A percentile compares a stretch with the other conserved stretches of the same genome.
Conservation (phyloP, 2,888 invertebrate genomes). For the Agonopterix subpropinquella region DNA sequence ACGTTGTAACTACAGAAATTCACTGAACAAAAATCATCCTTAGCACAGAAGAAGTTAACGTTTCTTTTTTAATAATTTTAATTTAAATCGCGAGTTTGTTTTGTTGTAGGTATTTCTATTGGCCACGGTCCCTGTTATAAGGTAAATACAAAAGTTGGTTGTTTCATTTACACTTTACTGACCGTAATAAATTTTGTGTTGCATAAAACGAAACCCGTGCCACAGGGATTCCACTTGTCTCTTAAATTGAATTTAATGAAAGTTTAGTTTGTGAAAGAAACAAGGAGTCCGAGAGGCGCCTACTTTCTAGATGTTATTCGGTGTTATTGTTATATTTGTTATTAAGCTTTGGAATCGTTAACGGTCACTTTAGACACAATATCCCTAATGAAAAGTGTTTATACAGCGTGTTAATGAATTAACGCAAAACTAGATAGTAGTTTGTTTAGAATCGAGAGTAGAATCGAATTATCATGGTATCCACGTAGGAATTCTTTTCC, state of each 20-base stretch:
- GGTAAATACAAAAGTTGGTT: constrained; percentile 46
- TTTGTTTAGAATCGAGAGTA: no score
- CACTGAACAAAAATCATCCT: constrained; percentile 9
- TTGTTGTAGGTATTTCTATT: constrained; percentile 53
- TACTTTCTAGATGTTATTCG: constrained; percentile 5
- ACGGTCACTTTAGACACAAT: no score
- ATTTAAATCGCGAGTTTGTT: constrained; percentile 10
- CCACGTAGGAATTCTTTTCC: no score
- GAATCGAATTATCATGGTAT: no score
- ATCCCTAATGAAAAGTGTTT: no score
- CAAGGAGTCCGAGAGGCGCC: constrained; percentile 25
- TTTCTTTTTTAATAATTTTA: constrained; percentile 4
- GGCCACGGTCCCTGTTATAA: constrained; percentile 43
- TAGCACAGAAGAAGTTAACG: constrained; percentile 8
- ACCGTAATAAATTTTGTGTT: constrained; percentile 62
- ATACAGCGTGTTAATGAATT: no score
- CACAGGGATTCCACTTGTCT: constrained; percentile 37
- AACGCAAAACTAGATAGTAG: no score
- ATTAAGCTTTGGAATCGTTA: no score
- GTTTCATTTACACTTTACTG: constrained; percentile 38
- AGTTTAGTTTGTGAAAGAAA: constrained; percentile 21
- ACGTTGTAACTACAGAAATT: constrained; percentile 5
- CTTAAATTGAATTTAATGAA: constrained; percentile 29
- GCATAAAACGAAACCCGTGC: constrained; percentile 21
- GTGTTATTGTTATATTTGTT: background rate